Conservation (phyloP, 2,888 invertebrate genomes). For the Diarsia rubi region DNA sequence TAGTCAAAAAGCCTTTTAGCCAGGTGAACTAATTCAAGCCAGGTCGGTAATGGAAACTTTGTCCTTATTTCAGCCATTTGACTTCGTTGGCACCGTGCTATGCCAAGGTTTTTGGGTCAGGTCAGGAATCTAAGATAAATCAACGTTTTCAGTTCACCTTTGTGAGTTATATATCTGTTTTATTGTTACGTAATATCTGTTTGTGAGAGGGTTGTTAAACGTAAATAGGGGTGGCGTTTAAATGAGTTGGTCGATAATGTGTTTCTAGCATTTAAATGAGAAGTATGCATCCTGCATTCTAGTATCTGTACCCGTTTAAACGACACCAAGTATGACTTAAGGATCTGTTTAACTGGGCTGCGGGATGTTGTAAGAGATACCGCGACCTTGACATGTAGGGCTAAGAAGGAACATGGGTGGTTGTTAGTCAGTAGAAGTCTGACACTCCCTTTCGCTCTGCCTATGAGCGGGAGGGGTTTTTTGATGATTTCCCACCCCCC, state of each 20-base stretch:
- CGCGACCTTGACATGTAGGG: too few species aligned
- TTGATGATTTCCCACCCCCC: too few species aligned
- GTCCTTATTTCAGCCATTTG: constrained; percentile 51
- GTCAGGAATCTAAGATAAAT: constrained; percentile 49
- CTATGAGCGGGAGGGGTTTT: too few species aligned
- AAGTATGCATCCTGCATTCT: neutral
- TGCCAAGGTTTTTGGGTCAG: constrained; percentile 62
- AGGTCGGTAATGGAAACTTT: constrained; percentile 55
- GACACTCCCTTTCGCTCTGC: too few species aligned
- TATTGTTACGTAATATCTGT: constrained; percentile 9
- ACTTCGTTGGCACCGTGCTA: constrained; percentile 37
- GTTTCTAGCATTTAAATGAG: neutral
- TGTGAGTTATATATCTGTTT: constrained; percentile 32
- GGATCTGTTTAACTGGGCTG: neutral
- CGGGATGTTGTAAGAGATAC: too few species aligned
- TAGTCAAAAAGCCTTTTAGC: constrained; percentile 37
- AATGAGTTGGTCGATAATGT: neutral
- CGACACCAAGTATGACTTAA: neutral
- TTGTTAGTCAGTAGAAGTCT: too few species aligned
- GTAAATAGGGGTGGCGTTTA: neutral
- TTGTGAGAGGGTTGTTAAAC: neutral
- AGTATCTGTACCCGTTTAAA: neutral
- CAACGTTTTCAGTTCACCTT: constrained; percentile 46
- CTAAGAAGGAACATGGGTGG: too few species aligned
- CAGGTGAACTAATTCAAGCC: constrained; percentile 49